phyloP scores from a whole-genome alignment of 2,797 vertebrate genomes.

The Esox masquinongy region DNA sequence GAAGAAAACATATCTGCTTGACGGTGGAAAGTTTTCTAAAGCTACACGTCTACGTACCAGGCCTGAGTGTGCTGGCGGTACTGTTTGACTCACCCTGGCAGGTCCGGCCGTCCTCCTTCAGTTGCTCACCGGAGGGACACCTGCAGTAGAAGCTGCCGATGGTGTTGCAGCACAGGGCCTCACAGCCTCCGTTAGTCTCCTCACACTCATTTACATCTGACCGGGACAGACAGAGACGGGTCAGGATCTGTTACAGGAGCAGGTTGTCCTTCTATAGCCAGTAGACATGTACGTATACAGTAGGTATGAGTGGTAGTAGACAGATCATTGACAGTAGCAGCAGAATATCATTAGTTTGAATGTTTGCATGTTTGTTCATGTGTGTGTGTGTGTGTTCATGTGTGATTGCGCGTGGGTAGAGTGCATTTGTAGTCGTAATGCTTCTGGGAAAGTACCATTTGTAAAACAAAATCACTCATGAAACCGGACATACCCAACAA shows the following conservation, averaged over 20 bases:
- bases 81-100: constrained; percentile 75
- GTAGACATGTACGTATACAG: not conserved
- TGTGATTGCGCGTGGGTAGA: too few relatives aligned
- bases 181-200: constrained; percentile 76
- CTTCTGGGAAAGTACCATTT: too few relatives aligned
- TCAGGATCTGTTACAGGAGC: not conserved
- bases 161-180: constrained; percentile 82
- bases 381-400: too few relatives aligned
- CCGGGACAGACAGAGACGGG: not conserved
- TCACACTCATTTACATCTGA: constrained; percentile 84
- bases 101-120: constrained; percentile 73
- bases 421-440: too few relatives aligned
- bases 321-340: too few relatives aligned
- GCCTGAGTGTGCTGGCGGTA: not conserved
- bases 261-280: not conserved
- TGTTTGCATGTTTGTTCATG: too few relatives aligned
- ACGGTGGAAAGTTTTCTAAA: constrained; percentile 13
- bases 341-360: too few relatives aligned
- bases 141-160: constrained; percentile 86
- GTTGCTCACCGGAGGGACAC: constrained; percentile 72
- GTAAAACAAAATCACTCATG: too few relatives aligned
- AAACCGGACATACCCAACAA: too few relatives aligned
- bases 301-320: not conserved
- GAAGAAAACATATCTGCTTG: not conserved
- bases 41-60: too few relatives aligned